Evolutionary conservation across 2,888 invertebrate species (phyloP).

Genomic region (Incurvaria masculella): DNA sequence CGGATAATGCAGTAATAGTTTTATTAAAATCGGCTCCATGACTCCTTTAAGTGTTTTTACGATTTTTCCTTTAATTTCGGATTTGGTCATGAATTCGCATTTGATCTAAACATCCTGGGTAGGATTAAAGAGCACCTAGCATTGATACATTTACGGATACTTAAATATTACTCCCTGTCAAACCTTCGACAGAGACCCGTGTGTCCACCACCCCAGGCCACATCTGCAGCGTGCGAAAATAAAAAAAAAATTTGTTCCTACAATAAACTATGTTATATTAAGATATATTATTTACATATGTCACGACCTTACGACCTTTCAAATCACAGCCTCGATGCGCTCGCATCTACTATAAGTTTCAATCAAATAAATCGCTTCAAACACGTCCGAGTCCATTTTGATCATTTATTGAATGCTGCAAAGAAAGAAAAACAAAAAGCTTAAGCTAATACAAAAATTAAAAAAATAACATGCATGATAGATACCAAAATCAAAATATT

Average conservation of each 20-base stretch:
- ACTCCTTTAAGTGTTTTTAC: no score
- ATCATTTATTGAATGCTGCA: constrained; percentile 52
- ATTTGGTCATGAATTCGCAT: no score
- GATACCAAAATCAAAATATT: constrained; percentile 7
- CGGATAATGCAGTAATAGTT: no score
- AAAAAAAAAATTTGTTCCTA: constrained; percentile 25
- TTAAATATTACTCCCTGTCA: constrained; percentile 60
- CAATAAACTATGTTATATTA: no score
- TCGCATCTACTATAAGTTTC: background rate
- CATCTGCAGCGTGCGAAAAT: constrained; percentile 53
- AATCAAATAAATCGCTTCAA: constrained; percentile 37
- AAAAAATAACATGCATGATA: background rate
- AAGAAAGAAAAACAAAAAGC: constrained; percentile 35
- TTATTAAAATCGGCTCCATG: no score
- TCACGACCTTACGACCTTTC: constrained; percentile 26
- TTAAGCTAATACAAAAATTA: background rate
- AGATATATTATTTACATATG: no score
- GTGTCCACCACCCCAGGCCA: constrained; percentile 60
- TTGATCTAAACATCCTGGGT: no score
- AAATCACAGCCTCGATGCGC: constrained; percentile 43
- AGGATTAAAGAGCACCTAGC: no score
- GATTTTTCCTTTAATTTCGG: no score
- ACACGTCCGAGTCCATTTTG: constrained; percentile 55
- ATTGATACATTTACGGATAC: no score
- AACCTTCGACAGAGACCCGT: constrained; percentile 60